These are phyloP conservation scores for Muscicapa striata DNA, from an alignment of 2,797 vertebrate genomes.

Conservation along the genomic window DNA sequence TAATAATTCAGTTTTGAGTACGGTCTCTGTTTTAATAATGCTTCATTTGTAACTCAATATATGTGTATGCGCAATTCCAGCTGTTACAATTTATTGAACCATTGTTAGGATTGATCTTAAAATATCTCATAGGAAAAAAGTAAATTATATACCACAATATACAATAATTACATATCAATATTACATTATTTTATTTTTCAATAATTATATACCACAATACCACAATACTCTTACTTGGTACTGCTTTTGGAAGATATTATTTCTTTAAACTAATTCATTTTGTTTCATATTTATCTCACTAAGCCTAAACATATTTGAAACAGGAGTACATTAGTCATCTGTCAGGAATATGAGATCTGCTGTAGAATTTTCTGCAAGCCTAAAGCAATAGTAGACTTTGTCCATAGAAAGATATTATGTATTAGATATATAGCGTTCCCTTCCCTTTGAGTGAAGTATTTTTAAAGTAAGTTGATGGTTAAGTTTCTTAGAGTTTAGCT, in stretches of 20 bases:
- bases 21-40: conserved; percentile 49
- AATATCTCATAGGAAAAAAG: conserved; percentile 72
- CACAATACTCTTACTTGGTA: conserved; percentile 64
- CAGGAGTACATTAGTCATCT: conserved; percentile 75
- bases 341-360: conserved; percentile 64
- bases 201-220: conserved; percentile 18
- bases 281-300: conserved; percentile 77
- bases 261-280: conserved; percentile 78
- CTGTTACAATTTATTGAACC: conserved; percentile 72
- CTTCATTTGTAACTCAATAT: conserved; percentile 49
- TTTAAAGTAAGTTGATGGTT: neutral
- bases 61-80: conserved; percentile 54
- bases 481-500: conserved; percentile 19
- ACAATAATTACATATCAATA: neutral
- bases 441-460: neutral
- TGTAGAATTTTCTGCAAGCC: conserved; percentile 41
- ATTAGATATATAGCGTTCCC: neutral
- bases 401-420: neutral
- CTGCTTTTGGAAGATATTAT: conserved; percentile 77
- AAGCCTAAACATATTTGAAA: conserved; percentile 77
- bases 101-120: conserved; percentile 73
- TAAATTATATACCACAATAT: conserved; percentile 42
- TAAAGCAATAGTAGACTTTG: conserved; percentile 42
- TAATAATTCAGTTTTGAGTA: conserved; percentile 55
- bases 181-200: neutral